Evolutionary conservation across 2,888 invertebrate species (phyloP).

Genomic region (Prostheceraeus crozeri): DNA sequence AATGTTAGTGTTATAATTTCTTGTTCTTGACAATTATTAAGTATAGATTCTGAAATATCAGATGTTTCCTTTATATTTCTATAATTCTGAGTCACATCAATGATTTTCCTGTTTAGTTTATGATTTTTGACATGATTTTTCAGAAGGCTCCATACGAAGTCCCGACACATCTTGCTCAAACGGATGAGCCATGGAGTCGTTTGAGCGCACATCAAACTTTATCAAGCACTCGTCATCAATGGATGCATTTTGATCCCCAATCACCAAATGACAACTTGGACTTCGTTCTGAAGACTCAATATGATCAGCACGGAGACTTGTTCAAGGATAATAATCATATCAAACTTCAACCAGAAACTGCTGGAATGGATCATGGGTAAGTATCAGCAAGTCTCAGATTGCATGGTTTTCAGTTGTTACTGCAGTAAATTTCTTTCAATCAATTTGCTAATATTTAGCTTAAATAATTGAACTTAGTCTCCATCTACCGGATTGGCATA

Average conservation of each 20-base stretch:
- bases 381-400: conserved; percentile 36
- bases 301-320: conserved; percentile 54
- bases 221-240: conserved; percentile 46
- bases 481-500: too few species aligned
- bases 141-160: conserved; percentile 47
- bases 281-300: conserved; percentile 54
- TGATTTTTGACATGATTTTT: conserved; percentile 35
- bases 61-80: not conserved
- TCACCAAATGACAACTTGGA: conserved; percentile 56
- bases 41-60: not conserved
- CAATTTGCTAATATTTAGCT: too few species aligned
- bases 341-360: conserved; percentile 53
- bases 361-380: conserved; percentile 49
- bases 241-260: conserved; percentile 48
- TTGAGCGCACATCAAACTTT: conserved; percentile 50
- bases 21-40: too few species aligned
- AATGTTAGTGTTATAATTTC: too few species aligned
- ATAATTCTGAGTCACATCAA: not conserved
- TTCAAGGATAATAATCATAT: conserved; percentile 50
- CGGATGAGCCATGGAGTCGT: conserved; percentile 52
- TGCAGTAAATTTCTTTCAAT: too few species aligned
- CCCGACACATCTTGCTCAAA: conserved; percentile 51
- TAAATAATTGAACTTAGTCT: too few species aligned
- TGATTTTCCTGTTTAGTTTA: too few species aligned
- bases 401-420: too few species aligned